Percentiles rank a stretch among this genome's conserved stretches.
These are phyloP conservation scores for Drosophila serrata DNA, from an alignment of 1,140 invertebrate species.

Conservation along the genomic window DNA sequence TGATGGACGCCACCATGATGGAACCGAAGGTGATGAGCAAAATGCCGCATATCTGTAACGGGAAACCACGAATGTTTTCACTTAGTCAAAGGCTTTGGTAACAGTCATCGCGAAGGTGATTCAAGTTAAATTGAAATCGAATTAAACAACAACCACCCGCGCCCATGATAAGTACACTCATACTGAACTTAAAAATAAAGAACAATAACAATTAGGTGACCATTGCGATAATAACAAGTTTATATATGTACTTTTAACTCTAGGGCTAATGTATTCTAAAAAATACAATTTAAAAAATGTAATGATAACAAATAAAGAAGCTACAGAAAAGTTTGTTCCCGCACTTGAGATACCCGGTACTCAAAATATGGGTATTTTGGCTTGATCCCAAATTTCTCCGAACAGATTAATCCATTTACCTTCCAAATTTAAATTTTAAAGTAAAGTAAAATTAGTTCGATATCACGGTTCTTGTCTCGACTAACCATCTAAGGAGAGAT, in stretches of 20 bases:
- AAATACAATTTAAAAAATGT: not conserved
- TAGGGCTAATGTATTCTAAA: not conserved
- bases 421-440: too few relatives aligned
- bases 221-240: not conserved
- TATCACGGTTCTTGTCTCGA: too few relatives aligned
- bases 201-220: not conserved
- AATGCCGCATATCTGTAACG: constrained; percentile 88
- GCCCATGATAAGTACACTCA: constrained; percentile 9
- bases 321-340: not conserved
- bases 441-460: too few relatives aligned
- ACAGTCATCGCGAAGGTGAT: constrained; percentile 21
- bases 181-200: not conserved
- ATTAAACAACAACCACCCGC: constrained; percentile 7
- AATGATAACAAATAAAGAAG: not conserved
- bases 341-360: not conserved
- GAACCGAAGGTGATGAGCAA: constrained; percentile 88
- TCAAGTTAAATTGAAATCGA: constrained; percentile 7
- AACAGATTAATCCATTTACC: too few relatives aligned
- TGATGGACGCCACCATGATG: constrained; percentile 86
- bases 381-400: too few relatives aligned
- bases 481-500: too few relatives aligned
- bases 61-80: constrained; percentile 1
- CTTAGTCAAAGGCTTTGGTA: constrained; percentile 23
- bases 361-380: not conserved
- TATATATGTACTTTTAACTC: not conserved